Conservation (phyloP, 2,888 invertebrate genomes). For the Apamea epomidion region DNA sequence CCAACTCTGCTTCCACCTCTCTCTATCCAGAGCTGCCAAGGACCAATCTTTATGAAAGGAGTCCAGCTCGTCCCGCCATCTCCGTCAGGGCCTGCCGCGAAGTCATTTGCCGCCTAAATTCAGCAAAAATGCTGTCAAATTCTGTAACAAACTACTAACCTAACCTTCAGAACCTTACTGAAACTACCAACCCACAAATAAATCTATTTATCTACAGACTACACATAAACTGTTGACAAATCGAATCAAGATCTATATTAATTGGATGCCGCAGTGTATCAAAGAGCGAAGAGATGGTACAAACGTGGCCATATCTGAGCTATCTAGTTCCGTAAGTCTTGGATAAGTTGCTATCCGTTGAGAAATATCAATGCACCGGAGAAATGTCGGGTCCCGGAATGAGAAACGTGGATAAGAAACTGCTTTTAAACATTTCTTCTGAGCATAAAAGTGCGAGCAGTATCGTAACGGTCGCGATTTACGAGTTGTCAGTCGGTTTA, state of each 20-base stretch:
- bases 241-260: conserved; percentile 43
- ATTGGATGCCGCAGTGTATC: conserved; percentile 47
- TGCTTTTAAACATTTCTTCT: too few species aligned
- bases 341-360: conserved; percentile 52
- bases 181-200: conserved; percentile 12
- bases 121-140: neutral
- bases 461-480: too few species aligned
- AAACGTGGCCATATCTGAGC: conserved; percentile 39
- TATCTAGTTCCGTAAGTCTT: conserved; percentile 42
- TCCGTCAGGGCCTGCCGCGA: too few species aligned
- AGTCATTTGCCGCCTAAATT: too few species aligned
- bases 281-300: conserved; percentile 44
- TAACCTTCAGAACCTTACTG: neutral
- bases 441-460: too few species aligned
- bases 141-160: neutral
- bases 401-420: conserved; percentile 27
- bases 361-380: conserved; percentile 48
- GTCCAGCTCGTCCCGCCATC: too few species aligned
- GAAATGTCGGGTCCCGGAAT: conserved; percentile 28
- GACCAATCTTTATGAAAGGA: too few species aligned
- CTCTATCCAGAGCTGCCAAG: too few species aligned
- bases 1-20: too few species aligned
- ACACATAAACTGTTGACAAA: conserved; percentile 22
- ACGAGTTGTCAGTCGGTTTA: too few species aligned
- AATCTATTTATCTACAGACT: conserved; percentile 7